These are phyloP conservation scores for Steatornis caripensis DNA, from an alignment of 2,113 vertebrate genomes.

Conservation along the genomic window DNA sequence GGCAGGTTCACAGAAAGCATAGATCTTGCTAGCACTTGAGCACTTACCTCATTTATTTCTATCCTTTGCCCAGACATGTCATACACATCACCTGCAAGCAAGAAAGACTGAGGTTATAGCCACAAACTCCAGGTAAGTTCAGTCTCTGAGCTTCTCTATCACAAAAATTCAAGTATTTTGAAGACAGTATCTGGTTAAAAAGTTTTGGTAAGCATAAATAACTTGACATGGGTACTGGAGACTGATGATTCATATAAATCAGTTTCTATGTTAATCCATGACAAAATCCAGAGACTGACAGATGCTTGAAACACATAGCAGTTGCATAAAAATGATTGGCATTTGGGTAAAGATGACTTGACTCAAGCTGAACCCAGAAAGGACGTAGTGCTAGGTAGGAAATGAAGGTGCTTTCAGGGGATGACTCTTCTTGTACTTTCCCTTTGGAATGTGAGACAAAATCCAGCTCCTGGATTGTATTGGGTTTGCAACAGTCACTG, in stretches of 20 bases:
- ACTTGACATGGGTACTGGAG: not conserved
- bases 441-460: not conserved
- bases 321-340: not conserved
- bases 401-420: not conserved
- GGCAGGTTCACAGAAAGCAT: not conserved
- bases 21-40: not conserved
- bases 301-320: not conserved
- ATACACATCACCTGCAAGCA: constrained; percentile 75
- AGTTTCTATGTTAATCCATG: not conserved
- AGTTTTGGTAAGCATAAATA: not conserved
- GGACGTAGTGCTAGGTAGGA: not conserved
- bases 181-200: not conserved
- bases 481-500: not conserved
- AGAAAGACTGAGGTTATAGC: not conserved
- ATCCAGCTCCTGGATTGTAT: not conserved
- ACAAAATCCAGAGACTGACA: not conserved
- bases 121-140: rapidly evolving
- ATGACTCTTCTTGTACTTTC: not conserved
- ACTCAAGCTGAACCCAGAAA: not conserved
- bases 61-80: constrained; percentile 74
- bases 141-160: not conserved
- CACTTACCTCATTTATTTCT: constrained; percentile 83
- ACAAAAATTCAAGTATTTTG: not conserved
- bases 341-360: not conserved
- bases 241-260: not conserved